Evolutionary conservation across 2,113 vertebrate genomes (phyloP).

Genomic region (Puntigrus tetrazona): DNA sequence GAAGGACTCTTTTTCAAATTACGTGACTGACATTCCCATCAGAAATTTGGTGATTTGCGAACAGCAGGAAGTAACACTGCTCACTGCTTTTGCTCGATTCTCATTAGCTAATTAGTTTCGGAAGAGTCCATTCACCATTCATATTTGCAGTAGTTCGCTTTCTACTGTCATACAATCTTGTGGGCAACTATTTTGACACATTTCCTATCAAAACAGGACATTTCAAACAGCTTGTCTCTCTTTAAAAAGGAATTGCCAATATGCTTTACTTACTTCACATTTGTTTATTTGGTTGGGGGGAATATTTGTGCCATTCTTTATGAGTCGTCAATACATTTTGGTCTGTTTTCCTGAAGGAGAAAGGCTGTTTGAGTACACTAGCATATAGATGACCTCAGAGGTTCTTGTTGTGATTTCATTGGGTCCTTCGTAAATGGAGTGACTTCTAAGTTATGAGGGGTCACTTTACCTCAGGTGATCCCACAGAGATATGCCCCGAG

Average conservation of each 20-base stretch:
- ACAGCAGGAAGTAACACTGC: neutral
- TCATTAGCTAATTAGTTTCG: neutral
- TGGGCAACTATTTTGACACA: neutral
- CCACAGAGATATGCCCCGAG: constrained; percentile 23
- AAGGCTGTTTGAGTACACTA: neutral
- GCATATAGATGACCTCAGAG: neutral
- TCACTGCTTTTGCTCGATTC: neutral
- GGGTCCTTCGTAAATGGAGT: neutral
- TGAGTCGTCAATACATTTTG: neutral
- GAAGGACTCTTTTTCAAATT: constrained; percentile 48
- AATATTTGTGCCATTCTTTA: neutral
- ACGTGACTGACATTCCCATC: constrained; percentile 46
- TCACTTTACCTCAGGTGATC: constrained; percentile 37
- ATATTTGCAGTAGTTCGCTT: neutral
- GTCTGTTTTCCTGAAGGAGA: constrained; percentile 11
- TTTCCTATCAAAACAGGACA: neutral
- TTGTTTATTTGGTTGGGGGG: neutral
- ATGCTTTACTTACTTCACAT: neutral
- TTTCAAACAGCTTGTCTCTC: neutral
- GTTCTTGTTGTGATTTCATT: neutral
- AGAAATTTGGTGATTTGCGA: neutral
- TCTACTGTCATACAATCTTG: neutral
- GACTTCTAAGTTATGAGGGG: constrained; percentile 9
- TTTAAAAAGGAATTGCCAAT: neutral
- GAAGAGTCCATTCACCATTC: neutral